Conservation (phyloP, 2,888 invertebrate species). For the Chrysolina oricalcia region DNA sequence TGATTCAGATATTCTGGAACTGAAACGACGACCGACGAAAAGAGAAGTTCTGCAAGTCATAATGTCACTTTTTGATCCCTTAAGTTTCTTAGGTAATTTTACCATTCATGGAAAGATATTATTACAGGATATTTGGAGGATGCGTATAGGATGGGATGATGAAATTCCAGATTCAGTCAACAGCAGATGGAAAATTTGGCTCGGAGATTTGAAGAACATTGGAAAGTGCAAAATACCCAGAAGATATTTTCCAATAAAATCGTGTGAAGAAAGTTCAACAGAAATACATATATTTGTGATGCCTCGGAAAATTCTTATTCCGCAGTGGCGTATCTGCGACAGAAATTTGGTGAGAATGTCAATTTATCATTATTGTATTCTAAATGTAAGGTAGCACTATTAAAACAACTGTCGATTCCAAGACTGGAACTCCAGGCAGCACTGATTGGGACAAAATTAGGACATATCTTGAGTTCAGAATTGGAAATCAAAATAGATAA, state of each 20-base stretch:
- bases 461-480: too few species aligned
- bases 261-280: background rate
- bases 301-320: background rate
- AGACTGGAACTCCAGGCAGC: background rate
- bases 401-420: background rate
- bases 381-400: too few species aligned
- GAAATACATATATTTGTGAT: background rate
- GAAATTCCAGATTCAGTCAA: background rate
- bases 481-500: too few species aligned
- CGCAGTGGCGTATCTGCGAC: background rate
- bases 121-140: background rate
- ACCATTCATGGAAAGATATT: background rate
- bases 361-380: too few species aligned
- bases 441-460: too few species aligned
- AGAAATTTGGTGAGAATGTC: background rate
- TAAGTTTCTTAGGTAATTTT: background rate
- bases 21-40: background rate
- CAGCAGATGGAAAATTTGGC: background rate
- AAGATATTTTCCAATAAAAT: background rate
- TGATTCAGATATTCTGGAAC: background rate
- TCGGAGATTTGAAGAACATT: background rate
- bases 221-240: background rate
- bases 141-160: conserved; percentile 1
- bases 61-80: conserved; percentile 1
- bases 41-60: background rate